These are phyloP conservation scores for Aptenodytes forsteri DNA, from an alignment of 2,113 vertebrate genomes.

Conservation along the genomic window DNA sequence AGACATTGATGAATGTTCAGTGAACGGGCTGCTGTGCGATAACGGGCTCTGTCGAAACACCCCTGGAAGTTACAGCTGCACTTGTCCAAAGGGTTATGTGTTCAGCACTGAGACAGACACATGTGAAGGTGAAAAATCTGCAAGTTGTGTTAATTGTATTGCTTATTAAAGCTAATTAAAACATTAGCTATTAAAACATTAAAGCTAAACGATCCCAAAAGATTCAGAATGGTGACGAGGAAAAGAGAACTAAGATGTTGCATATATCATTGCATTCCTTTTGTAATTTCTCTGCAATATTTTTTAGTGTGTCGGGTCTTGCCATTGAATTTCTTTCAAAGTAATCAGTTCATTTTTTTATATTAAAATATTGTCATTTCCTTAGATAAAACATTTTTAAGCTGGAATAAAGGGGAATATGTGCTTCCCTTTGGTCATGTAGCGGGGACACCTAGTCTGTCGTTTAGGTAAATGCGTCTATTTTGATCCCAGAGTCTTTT, in stretches of 20 bases:
- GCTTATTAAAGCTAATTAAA: neutral
- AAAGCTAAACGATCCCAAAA: fast-evolving
- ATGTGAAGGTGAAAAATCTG: constrained; percentile 76
- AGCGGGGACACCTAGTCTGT: neutral
- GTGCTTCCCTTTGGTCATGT: neutral
- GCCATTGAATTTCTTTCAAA: neutral
- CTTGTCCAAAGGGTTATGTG: constrained; percentile 78
- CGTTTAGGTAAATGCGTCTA: fast-evolving
- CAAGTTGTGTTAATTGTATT: neutral
- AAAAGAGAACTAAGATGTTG: neutral
- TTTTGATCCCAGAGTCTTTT: neutral
- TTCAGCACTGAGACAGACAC: constrained; percentile 74
- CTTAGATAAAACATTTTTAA: neutral
- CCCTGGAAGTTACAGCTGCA: constrained; percentile 80
- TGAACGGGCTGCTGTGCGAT: constrained; percentile 79
- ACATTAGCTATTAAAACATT: too few relatives aligned
- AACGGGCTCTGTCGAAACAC: constrained; percentile 77
- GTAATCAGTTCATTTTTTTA: neutral
- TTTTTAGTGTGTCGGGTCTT: neutral
- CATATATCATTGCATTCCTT: neutral
- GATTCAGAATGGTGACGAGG: neutral
- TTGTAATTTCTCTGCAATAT: neutral
- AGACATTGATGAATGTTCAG: constrained; percentile 80
- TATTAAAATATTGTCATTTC: neutral
- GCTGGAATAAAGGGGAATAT: neutral